These are phyloP conservation scores for Pipistrellus kuhlii DNA, from an alignment of 2,797 vertebrate genomes.

Conservation along the genomic window DNA sequence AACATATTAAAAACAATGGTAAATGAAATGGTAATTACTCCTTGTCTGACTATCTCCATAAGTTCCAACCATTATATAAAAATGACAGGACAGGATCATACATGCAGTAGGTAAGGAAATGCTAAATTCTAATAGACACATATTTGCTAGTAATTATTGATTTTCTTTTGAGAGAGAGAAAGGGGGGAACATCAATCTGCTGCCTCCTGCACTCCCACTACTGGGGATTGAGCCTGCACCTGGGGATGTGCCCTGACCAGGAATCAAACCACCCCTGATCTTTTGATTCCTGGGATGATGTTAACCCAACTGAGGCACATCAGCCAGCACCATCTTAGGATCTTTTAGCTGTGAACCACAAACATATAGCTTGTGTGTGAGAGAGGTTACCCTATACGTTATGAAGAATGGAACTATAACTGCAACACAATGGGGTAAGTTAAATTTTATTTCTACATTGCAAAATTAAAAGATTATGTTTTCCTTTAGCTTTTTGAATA, in stretches of 20 bases:
- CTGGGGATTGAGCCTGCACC: background rate
- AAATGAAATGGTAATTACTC: too few relatives aligned
- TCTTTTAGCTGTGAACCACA: slow-evolving; percentile 1
- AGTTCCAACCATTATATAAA: too few relatives aligned
- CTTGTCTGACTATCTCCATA: too few relatives aligned
- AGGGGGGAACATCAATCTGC: background rate
- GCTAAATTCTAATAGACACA: background rate
- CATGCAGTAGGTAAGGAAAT: background rate
- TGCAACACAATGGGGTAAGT: background rate
- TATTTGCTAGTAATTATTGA: background rate
- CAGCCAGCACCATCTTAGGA: background rate
- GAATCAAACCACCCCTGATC: background rate
- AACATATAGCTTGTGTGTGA: background rate
- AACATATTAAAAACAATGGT: too few relatives aligned
- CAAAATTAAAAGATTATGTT: slow-evolving; percentile 25
- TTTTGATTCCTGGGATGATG: background rate
- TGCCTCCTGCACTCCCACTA: background rate
- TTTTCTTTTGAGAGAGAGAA: background rate
- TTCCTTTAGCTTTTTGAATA: slow-evolving; percentile 42
- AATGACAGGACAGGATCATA: background rate
- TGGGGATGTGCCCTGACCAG: background rate
- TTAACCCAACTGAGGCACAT: background rate
- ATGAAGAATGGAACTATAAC: background rate
- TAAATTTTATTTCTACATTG: background rate
- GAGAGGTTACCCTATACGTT: background rate